Conservation (phyloP, 2,113 vertebrate species). For the Scomber scombrus region DNA sequence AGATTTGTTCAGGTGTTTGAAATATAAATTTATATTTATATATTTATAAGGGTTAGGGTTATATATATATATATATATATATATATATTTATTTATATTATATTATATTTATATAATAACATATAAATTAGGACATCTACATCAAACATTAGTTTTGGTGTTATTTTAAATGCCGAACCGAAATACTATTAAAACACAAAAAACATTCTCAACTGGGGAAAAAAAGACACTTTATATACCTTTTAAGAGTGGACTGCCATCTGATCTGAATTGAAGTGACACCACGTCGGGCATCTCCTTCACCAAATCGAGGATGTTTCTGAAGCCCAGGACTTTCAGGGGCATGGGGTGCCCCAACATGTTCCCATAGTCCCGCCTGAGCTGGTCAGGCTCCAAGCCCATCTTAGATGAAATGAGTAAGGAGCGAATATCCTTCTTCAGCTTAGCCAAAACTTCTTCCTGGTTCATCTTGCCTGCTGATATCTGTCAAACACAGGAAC, state of each 20-base stretch:
- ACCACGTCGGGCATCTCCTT: slow-evolving; percentile 91
- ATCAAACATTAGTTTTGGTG: background rate
- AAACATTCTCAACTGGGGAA: background rate
- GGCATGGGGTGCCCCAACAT: slow-evolving; percentile 90
- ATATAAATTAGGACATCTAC: background rate
- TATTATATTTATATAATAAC: no score
- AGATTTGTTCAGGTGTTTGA: background rate
- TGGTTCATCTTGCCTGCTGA: slow-evolving; percentile 77
- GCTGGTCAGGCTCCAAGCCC: slow-evolving; percentile 84
- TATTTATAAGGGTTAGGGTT: no score
- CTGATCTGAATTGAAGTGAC: slow-evolving; percentile 64
- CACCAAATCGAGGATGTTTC: slow-evolving; percentile 88
- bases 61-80: no score
- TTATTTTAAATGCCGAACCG: background rate
- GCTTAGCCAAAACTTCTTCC: slow-evolving; percentile 76
- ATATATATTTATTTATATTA: no score
- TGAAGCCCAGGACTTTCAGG: slow-evolving; percentile 86
- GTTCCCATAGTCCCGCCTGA: slow-evolving; percentile 87
- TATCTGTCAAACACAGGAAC: slow-evolving; percentile 10
- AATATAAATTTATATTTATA: no score
- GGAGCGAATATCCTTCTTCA: slow-evolving; percentile 91
- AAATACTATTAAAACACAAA: background rate
- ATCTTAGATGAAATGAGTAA: slow-evolving; percentile 89
- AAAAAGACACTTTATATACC: slow-evolving; percentile 77
- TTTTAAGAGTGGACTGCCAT: slow-evolving; percentile 82